Percentiles rank a stretch among this genome's conserved stretches.
These are phyloP conservation scores for Labrus mixtus DNA, from an alignment of 2,113 vertebrate species.

Conservation along the genomic window DNA sequence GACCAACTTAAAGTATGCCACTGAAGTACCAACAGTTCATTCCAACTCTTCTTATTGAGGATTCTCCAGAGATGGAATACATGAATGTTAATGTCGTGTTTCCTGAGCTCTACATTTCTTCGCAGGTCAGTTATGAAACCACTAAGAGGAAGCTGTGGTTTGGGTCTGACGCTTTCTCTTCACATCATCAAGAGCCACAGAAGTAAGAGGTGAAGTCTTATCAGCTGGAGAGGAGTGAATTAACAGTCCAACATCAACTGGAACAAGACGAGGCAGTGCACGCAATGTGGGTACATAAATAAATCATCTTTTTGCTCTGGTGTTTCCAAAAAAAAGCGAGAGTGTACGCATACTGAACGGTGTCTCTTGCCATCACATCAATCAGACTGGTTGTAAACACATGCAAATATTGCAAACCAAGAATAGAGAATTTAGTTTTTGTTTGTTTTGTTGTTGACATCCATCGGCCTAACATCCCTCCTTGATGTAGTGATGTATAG, in stretches of 20 bases:
- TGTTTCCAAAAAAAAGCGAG: not conserved
- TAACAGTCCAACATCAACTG: not conserved
- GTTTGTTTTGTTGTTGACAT: not conserved
- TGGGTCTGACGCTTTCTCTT: slow-evolving; percentile 20
- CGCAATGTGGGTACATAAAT: not conserved
- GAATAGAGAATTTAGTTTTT: no score
- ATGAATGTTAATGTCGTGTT: slow-evolving; percentile 17
- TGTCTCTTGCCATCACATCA: not conserved
- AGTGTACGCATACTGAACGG: not conserved
- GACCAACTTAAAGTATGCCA: slow-evolving; percentile 34
- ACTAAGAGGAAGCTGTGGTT: slow-evolving; percentile 29
- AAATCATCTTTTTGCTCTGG: not conserved
- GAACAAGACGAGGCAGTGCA: not conserved
- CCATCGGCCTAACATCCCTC: no score
- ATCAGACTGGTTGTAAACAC: not conserved
- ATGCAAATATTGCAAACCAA: not conserved
- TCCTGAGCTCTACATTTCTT: slow-evolving; percentile 4
- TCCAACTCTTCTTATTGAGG: slow-evolving; percentile 19
- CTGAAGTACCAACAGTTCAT: slow-evolving; percentile 24
- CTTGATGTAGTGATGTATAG: no score
- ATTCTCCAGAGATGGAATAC: slow-evolving; percentile 5
- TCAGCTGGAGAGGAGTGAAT: slow-evolving; percentile 8
- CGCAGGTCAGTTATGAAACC: slow-evolving; percentile 3
- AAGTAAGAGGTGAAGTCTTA: slow-evolving; percentile 27
- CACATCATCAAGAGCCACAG: not conserved